Evolutionary conservation across 2,797 vertebrate species (phyloP).

Genomic region (Typhlichthys subterraneus): DNA sequence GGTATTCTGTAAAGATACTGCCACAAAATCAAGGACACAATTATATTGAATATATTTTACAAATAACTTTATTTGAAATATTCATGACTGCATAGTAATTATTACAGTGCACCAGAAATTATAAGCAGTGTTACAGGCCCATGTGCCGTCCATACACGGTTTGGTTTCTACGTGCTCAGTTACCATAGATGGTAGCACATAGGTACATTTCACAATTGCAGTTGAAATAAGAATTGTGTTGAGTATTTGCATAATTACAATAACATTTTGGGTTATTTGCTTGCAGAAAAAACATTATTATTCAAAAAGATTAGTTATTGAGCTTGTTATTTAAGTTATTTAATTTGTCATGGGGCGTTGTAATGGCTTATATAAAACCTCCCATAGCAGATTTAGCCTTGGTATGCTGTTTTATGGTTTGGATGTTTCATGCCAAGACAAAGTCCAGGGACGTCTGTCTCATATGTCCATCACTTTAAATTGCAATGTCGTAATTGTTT

Average conservation of each 20-base stretch:
- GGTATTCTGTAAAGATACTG: background rate
- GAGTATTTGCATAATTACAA: conserved; percentile 3
- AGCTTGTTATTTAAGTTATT: conserved; percentile 32
- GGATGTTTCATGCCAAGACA: conserved; percentile 26
- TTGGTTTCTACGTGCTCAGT: too few species aligned
- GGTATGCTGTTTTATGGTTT: conserved; percentile 23
- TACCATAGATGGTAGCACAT: too few species aligned
- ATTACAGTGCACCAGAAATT: background rate
- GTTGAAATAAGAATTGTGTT: too few species aligned
- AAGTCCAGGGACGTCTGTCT: conserved; percentile 11
- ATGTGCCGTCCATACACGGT: too few species aligned
- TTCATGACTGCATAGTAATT: background rate
- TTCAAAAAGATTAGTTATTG: conserved; percentile 22
- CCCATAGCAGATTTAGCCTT: conserved; percentile 3
- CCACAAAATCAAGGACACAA: conserved; percentile 1
- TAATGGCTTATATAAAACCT: conserved; percentile 24
- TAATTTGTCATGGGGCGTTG: conserved; percentile 15
- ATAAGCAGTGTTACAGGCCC: too few species aligned
- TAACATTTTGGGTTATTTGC: background rate
- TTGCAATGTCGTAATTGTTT: background rate
- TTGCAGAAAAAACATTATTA: conserved; percentile 13
- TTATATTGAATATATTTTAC: conserved; percentile 6
- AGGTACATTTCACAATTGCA: too few species aligned
- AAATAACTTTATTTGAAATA: background rate
- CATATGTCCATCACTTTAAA: background rate